Conservation (phyloP, 2,797 vertebrate genomes). For the Poeciliopsis infans region DNA sequence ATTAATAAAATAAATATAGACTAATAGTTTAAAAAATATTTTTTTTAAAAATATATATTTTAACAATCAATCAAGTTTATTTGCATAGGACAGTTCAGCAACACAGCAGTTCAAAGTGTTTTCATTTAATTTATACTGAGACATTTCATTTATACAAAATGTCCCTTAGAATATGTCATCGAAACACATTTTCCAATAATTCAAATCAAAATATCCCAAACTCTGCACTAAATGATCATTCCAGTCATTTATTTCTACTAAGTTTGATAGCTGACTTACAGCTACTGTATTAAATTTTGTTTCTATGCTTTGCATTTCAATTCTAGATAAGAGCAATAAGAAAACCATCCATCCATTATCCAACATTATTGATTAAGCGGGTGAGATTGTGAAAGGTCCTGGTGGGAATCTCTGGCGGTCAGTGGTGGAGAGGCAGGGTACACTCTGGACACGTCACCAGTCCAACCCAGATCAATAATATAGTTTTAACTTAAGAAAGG, state of each 20-base stretch:
- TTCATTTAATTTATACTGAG: neutral
- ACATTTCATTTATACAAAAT: neutral
- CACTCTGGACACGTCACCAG: no score
- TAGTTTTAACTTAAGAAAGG: neutral
- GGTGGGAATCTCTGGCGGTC: no score
- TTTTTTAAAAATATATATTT: neutral
- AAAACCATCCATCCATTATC: no score
- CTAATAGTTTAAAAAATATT: no score
- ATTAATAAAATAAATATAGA: no score
- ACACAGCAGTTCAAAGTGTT: no score
- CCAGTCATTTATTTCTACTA: neutral
- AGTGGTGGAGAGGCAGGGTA: no score
- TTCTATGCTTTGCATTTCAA: neutral
- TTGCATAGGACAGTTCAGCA: no score
- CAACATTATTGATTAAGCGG: no score
- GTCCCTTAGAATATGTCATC: neutral
- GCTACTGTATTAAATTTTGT: neutral
- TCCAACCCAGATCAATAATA: no score
- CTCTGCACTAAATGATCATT: neutral
- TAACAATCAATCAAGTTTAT: no score
- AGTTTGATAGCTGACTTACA: neutral
- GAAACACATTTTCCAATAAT: neutral
- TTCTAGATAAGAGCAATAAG: neutral
- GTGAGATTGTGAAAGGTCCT: no score
- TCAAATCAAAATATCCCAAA: neutral